Evolutionary conservation across 2,888 invertebrate species (phyloP).

Genomic region (Pharmacophagus antenor): DNA sequence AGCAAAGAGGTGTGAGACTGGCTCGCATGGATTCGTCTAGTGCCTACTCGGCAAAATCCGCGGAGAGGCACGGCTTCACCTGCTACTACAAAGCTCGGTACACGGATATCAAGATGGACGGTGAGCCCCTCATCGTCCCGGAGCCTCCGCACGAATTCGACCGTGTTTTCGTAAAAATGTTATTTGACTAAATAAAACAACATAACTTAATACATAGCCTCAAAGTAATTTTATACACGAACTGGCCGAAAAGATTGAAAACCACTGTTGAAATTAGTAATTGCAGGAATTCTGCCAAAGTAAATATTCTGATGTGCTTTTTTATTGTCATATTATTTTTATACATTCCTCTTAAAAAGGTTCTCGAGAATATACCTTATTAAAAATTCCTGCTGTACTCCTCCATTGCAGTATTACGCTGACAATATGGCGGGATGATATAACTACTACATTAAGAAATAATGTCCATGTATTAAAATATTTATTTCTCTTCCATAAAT

Average conservation of each 20-base stretch:
- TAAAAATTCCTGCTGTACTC: no score
- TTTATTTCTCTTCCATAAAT: conserved; percentile 1
- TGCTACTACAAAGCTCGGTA: conserved; percentile 84
- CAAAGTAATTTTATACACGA: no score
- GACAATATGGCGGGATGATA: no score
- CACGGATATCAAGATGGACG: conserved; percentile 83
- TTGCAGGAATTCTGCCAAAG: no score
- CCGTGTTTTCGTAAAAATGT: conserved; percentile 78
- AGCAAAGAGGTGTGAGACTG: conserved; percentile 76
- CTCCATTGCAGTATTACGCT: no score
- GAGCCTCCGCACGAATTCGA: conserved; percentile 83
- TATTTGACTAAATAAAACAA: conserved; percentile 35
- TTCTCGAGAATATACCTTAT: no score
- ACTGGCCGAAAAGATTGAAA: no score
- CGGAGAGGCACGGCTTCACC: conserved; percentile 86
- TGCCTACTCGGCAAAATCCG: conserved; percentile 86
- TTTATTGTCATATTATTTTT: no score
- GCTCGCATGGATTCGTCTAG: conserved; percentile 88
- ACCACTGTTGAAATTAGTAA: no score
- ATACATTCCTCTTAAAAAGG: no score
- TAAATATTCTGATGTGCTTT: no score
- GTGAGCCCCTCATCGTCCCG: conserved; percentile 82
- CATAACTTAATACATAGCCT: no score
- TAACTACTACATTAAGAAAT: neutral
- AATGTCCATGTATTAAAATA: neutral